A percentile compares a stretch with the other conserved stretches of the same genome.
Conservation (phyloP, 2,888 invertebrate species). For the Polyommatus iphigenia region DNA sequence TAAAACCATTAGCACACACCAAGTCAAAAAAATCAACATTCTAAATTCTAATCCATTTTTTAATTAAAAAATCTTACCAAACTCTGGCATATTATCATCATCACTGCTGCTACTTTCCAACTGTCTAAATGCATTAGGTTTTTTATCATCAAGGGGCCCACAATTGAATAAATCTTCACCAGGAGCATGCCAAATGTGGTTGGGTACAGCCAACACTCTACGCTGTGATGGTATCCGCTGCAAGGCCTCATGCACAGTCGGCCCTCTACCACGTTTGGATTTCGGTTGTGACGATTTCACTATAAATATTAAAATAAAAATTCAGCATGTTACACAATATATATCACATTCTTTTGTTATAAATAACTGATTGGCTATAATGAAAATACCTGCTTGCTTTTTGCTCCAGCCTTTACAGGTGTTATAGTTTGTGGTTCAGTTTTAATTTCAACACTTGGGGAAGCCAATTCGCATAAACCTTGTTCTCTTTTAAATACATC, state of each 20-base stretch:
- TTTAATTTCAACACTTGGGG: slow-evolving; percentile 46
- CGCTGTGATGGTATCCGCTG: slow-evolving; percentile 77
- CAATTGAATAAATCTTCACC: slow-evolving; percentile 71
- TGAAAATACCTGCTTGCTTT: slow-evolving; percentile 55
- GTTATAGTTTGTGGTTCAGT: slow-evolving; percentile 49
- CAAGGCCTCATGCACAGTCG: slow-evolving; percentile 78
- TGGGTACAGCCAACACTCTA: slow-evolving; percentile 58
- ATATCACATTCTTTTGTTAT: background rate
- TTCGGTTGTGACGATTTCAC: slow-evolving; percentile 49
- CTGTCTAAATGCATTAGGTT: slow-evolving; percentile 54
- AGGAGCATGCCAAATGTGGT: slow-evolving; percentile 73
- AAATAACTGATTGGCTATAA: background rate
- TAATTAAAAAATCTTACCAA: slow-evolving; percentile 53
- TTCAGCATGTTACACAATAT: background rate
- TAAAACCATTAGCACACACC: too few relatives aligned
- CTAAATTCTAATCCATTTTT: background rate
- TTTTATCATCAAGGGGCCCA: slow-evolving; percentile 61
- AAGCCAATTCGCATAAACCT: slow-evolving; percentile 47
- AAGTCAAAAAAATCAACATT: background rate
- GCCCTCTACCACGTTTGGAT: slow-evolving; percentile 67
- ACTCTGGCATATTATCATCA: slow-evolving; percentile 70
- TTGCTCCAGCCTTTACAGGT: slow-evolving; percentile 55
- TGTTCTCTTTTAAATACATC: slow-evolving; percentile 76
- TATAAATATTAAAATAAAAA: slow-evolving; percentile 34
- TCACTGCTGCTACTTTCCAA: slow-evolving; percentile 70